phyloP scores from a whole-genome alignment of 2,797 vertebrate species.

The Sebastes baramenuke region DNA sequence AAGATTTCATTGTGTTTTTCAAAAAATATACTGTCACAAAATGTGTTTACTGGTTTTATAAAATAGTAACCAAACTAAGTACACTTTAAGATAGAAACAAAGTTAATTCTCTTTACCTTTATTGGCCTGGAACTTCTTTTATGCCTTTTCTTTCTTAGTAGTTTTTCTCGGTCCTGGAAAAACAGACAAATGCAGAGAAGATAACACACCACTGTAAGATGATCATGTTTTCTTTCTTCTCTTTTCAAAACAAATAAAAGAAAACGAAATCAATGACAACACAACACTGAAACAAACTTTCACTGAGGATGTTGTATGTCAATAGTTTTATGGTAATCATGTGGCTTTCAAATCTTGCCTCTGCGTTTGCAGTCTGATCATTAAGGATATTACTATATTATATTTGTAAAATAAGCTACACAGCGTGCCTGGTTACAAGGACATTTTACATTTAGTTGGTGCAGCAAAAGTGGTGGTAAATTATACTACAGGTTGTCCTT shows the following conservation, averaged over 20 bases:
- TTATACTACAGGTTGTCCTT: not conserved
- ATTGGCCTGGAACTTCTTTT: slow-evolving; percentile 97
- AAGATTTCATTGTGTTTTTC: not conserved
- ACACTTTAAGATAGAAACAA: not conserved
- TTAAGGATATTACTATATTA: not conserved
- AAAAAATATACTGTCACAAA: not conserved
- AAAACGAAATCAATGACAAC: not conserved
- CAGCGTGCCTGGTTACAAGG: not conserved
- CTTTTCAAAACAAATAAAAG: not conserved
- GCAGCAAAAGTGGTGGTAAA: not conserved
- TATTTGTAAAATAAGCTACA: not conserved
- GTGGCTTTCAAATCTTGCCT: not conserved
- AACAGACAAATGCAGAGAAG: not conserved
- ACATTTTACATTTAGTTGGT: not conserved
- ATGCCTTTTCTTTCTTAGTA: slow-evolving; percentile 94
- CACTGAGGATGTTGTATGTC: not conserved
- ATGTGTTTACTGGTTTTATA: not conserved
- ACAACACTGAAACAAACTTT: not conserved
- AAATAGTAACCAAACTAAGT: not conserved
- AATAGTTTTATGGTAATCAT: not conserved
- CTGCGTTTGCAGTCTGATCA: not conserved
- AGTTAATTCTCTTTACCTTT: slow-evolving; percentile 82
- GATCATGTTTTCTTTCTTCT: not conserved
- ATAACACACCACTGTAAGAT: not conserved
- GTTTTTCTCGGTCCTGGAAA: slow-evolving; percentile 94